Conservation (phyloP, 2,113 vertebrate genomes). For the Corydoras sp. region DNA sequence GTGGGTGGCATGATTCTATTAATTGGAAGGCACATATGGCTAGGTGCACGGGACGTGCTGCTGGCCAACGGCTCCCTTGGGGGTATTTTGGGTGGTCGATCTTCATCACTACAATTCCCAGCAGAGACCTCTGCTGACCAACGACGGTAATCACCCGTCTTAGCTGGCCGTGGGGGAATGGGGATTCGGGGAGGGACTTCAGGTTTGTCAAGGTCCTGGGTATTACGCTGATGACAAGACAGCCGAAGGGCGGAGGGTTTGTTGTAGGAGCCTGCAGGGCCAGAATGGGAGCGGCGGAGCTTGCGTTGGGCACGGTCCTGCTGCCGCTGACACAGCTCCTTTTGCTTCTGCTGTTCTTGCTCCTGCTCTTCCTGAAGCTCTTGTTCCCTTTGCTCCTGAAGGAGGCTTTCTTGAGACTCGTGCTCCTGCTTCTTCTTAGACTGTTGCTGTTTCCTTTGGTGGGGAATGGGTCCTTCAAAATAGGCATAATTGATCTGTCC, state of each 20-base stretch:
- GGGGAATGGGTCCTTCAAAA: conserved; percentile 69
- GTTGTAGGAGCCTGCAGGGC: conserved; percentile 87
- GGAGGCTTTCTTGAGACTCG: conserved; percentile 41
- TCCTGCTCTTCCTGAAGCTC: conserved; percentile 43
- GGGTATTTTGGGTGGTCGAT: conserved; percentile 87
- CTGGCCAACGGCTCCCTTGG: conserved; percentile 81
- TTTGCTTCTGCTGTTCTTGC: conserved; percentile 32
- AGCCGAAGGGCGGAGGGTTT: conserved; percentile 70
- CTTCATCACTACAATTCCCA: conserved; percentile 82
- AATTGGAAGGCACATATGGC: conserved; percentile 86
- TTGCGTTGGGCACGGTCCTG: conserved; percentile 74
- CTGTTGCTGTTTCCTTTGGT: conserved; percentile 45
- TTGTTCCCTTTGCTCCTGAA: conserved; percentile 51
- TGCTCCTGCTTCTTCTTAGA: conserved; percentile 47
- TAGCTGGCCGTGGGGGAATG: conserved; percentile 81
- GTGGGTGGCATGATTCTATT: conserved; percentile 95
- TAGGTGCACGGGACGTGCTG: conserved; percentile 80
- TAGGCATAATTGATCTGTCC: conserved; percentile 91
- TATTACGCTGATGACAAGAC: conserved; percentile 61
- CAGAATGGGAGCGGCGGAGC: conserved; percentile 84
- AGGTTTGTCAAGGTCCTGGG: conserved; percentile 71
- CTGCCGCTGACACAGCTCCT: conserved; percentile 44
- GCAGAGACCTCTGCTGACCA: conserved; percentile 94
- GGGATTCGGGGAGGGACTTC: conserved; percentile 86
- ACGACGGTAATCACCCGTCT: conserved; percentile 76